Conservation (phyloP, 2,888 invertebrate species). For the Dasypolia templi region DNA sequence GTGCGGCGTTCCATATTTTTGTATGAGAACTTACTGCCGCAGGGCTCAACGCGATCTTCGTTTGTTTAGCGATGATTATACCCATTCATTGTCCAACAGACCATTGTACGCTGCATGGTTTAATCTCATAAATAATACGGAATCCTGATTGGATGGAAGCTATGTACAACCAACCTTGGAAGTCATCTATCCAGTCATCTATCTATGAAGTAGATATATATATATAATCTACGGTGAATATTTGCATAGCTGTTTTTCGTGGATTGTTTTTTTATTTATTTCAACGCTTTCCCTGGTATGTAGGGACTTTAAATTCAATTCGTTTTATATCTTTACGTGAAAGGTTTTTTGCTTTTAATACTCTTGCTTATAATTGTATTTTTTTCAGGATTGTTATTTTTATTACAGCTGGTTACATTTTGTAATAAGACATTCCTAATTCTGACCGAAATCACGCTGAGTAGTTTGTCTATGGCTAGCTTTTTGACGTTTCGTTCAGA, state of each 20-base stretch:
- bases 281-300: conserved; percentile 16
- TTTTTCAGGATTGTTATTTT: background rate
- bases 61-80: conserved; percentile 79
- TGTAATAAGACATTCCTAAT: too few relatives aligned
- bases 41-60: conserved; percentile 72
- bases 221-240: too few relatives aligned
- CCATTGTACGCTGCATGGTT: conserved; percentile 71
- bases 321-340: background rate
- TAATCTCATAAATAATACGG: conserved; percentile 68
- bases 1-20: conserved; percentile 55
- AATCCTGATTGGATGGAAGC: conserved; percentile 64
- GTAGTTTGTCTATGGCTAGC: too few relatives aligned
- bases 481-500: too few relatives aligned
- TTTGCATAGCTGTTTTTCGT: conserved; percentile 59
- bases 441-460: too few relatives aligned
- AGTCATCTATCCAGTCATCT: conserved; percentile 57
- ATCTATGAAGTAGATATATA: too few relatives aligned
- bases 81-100: conserved; percentile 73
- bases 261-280: conserved; percentile 53
- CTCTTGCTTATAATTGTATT: accelerated
- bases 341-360: background rate
- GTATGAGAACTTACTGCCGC: conserved; percentile 67
- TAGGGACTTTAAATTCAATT: conserved; percentile 16
- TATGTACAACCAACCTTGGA: conserved; percentile 64
- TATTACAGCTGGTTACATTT: too few relatives aligned